A percentile compares a stretch with the other conserved stretches of the same genome.
These are phyloP conservation scores for Pteropus rufus DNA, from an alignment of 2,797 vertebrate genomes.

Conservation along the genomic window DNA sequence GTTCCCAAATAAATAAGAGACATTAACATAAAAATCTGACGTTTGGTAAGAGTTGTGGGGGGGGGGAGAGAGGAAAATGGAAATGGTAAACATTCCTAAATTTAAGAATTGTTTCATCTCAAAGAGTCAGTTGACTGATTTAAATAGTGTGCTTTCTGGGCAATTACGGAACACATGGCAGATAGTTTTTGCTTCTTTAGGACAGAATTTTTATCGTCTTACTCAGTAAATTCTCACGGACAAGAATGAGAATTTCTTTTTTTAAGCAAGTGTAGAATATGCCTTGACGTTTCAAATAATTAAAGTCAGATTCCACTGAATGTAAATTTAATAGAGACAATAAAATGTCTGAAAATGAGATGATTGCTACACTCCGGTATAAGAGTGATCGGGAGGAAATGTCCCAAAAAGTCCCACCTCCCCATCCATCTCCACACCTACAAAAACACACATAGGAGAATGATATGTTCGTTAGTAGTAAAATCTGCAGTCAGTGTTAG, in stretches of 20 bases:
- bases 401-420: not conserved
- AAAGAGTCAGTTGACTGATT: not conserved
- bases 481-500: not conserved
- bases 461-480: not conserved
- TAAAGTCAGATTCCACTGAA: not conserved
- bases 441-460: not conserved
- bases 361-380: not conserved
- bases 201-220: not conserved
- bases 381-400: not conserved
- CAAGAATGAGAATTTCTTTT: not conserved
- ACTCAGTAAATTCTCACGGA: not conserved
- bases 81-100: not conserved
- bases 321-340: slow-evolving; percentile 13
- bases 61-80: not conserved
- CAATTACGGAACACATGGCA: not conserved
- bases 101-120: not conserved
- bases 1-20: not conserved
- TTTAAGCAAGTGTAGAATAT: not conserved
- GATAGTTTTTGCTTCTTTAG: slow-evolving; percentile 22
- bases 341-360: not conserved
- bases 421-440: not conserved
- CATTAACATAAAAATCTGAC: not conserved
- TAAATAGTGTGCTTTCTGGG: not conserved
- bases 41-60: not conserved
- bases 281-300: not conserved